These are phyloP conservation scores for Thera britannica DNA, from an alignment of 2,888 invertebrate species.

Conservation along the genomic window DNA sequence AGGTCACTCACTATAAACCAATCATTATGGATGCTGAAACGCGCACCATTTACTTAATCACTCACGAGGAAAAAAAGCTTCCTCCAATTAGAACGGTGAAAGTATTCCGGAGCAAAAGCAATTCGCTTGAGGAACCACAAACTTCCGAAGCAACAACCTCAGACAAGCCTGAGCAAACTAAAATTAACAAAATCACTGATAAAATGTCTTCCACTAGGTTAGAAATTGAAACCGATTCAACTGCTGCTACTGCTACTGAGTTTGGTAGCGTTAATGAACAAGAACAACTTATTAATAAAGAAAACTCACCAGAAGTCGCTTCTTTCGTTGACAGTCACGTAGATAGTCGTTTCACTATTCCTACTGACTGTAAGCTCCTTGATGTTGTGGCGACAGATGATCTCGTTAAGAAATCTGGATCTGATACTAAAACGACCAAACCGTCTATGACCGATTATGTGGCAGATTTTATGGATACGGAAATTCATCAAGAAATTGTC, in stretches of 20 bases:
- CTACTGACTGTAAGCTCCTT: constrained; percentile 9
- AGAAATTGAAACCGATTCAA: constrained; percentile 31
- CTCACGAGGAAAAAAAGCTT: constrained; percentile 89
- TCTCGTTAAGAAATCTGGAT: constrained; percentile 10
- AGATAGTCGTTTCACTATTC: constrained; percentile 8
- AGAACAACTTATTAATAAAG: not conserved
- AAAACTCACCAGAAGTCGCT: constrained; percentile 4
- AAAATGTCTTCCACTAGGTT: constrained; percentile 56
- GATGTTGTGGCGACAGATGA: not conserved
- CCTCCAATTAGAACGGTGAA: constrained; percentile 85
- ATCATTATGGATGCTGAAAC: constrained; percentile 66
- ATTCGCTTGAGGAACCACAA: constrained; percentile 69
- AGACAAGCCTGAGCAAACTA: constrained; percentile 43
- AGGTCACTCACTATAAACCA: constrained; percentile 63
- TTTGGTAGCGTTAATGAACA: not conserved
- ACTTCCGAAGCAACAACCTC: constrained; percentile 43
- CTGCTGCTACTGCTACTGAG: constrained; percentile 9
- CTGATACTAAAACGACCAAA: constrained; percentile 13
- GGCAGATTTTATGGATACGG: constrained; percentile 28
- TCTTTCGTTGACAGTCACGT: not conserved
- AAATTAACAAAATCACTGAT: constrained; percentile 56
- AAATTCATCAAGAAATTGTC: constrained; percentile 27
- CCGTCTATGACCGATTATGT: constrained; percentile 17
- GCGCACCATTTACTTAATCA: constrained; percentile 86
- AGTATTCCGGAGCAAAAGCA: constrained; percentile 86